Evolutionary conservation across 1,140 invertebrate species (phyloP).

Genomic region (Musca domestica): DNA sequence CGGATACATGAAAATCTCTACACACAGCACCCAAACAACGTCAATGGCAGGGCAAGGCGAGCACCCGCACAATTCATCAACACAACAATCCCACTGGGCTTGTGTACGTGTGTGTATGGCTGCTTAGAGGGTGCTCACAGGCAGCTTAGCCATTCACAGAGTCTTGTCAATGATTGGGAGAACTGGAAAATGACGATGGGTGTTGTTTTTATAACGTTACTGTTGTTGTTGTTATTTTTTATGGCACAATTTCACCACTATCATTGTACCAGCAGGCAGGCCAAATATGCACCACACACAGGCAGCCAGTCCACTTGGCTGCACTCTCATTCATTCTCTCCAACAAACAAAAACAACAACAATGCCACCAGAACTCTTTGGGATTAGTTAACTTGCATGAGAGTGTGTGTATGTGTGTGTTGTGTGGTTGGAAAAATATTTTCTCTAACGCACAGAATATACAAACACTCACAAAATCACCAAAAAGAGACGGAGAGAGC

Average conservation of each 20-base stretch:
- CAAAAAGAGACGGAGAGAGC: not conserved
- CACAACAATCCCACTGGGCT: not conserved
- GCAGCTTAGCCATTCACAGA: too few relatives aligned
- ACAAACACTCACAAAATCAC: too few relatives aligned
- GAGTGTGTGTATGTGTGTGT: not conserved
- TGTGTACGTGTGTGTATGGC: not conserved
- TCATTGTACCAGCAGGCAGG: too few relatives aligned
- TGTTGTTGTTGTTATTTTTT: conserved; percentile 22
- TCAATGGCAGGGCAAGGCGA: not conserved
- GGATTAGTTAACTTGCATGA: not conserved
- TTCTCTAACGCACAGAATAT: too few relatives aligned
- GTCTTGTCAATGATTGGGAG: too few relatives aligned
- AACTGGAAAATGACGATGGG: not conserved
- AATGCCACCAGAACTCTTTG: not conserved
- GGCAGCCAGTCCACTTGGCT: too few relatives aligned
- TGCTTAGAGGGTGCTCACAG: not conserved
- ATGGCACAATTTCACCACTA: conserved; percentile 20
- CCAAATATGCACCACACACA: too few relatives aligned
- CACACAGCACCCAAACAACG: not conserved
- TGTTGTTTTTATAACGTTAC: not conserved
- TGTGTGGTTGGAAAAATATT: not conserved
- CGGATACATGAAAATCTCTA: conserved; percentile 29
- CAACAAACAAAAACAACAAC: not conserved
- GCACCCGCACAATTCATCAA: not conserved
- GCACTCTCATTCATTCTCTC: too few relatives aligned